phyloP scores from a whole-genome alignment of 92 coral and sea anemone species.

The Zoanthus sansibaricus region DNA sequence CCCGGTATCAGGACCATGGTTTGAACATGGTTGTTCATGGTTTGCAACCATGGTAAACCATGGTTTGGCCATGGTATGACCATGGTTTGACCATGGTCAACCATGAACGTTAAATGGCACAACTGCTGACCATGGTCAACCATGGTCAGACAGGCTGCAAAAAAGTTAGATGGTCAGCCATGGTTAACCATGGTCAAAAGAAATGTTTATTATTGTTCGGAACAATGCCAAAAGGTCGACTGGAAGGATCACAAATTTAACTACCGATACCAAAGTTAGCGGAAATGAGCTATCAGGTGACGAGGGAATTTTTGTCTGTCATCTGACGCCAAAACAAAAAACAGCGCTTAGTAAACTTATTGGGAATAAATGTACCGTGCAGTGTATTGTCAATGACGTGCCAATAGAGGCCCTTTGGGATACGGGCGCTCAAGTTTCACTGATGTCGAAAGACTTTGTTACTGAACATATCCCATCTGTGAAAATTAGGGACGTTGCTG shows the following conservation, averaged over 20 bases:
- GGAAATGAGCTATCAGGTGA: neutral
- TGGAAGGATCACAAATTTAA: neutral
- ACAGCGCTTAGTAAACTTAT: neutral
- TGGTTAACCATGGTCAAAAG: no score
- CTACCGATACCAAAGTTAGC: neutral
- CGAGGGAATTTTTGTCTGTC: constrained; percentile 17
- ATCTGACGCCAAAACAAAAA: constrained; percentile 4
- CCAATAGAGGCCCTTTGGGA: constrained; percentile 7
- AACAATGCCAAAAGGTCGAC: neutral
- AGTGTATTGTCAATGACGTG: neutral
- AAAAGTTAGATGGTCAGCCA: no score
- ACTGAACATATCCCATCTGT: neutral
- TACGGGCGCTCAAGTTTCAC: constrained; percentile 13
- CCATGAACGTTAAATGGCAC: no score
- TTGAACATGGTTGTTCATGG: no score
- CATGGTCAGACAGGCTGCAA: no score
- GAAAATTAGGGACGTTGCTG: neutral
- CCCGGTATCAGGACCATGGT: no score
- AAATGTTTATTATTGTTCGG: no score
- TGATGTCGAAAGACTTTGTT: neutral
- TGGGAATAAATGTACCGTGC: neutral
- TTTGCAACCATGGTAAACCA: no score
- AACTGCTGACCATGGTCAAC: no score
- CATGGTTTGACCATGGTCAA: no score
- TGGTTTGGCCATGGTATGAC: no score